A percentile compares a stretch with the other conserved stretches of the same genome.
Evolutionary conservation across 2,113 vertebrate genomes (phyloP).

Genomic region (Oreochromis tanganicae): DNA sequence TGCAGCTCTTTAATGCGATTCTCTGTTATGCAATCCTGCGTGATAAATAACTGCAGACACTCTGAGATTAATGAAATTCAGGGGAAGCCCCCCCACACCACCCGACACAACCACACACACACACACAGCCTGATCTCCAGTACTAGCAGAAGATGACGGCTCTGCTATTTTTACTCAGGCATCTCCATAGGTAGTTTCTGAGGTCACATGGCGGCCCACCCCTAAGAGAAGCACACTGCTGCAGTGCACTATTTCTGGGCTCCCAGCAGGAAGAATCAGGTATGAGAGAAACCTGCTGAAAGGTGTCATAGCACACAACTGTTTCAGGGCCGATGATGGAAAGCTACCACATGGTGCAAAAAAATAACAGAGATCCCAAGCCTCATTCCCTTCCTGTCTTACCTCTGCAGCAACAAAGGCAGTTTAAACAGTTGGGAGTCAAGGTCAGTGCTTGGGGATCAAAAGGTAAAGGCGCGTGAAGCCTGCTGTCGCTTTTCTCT

Average conservation of each 20-base stretch:
- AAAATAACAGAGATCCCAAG: neutral
- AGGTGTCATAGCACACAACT: conserved; percentile 23
- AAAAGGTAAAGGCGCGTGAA: neutral
- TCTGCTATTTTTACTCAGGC: conserved; percentile 57
- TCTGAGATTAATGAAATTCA: conserved; percentile 41
- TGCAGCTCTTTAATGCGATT: conserved; percentile 34
- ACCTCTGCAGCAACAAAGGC: neutral
- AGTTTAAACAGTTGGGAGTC: conserved; percentile 24
- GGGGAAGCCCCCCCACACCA: conserved; percentile 31
- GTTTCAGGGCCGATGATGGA: neutral
- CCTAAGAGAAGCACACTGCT: conserved; percentile 29
- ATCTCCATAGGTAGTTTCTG: conserved; percentile 43
- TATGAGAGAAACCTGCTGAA: conserved; percentile 51
- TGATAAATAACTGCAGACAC: conserved; percentile 56
- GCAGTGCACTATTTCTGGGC: conserved; percentile 61
- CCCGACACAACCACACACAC: neutral
- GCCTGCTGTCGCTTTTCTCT: conserved; percentile 18
- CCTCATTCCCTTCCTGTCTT: neutral
- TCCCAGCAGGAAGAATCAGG: conserved; percentile 53
- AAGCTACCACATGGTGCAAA: conserved; percentile 10
- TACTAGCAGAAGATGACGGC: neutral
- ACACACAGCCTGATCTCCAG: neutral
- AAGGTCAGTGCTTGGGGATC: conserved; percentile 34
- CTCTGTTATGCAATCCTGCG: conserved; percentile 32
- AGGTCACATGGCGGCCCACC: conserved; percentile 38